Conservation (phyloP, 1,140 invertebrate genomes). For the Leptopilina clavipes region DNA sequence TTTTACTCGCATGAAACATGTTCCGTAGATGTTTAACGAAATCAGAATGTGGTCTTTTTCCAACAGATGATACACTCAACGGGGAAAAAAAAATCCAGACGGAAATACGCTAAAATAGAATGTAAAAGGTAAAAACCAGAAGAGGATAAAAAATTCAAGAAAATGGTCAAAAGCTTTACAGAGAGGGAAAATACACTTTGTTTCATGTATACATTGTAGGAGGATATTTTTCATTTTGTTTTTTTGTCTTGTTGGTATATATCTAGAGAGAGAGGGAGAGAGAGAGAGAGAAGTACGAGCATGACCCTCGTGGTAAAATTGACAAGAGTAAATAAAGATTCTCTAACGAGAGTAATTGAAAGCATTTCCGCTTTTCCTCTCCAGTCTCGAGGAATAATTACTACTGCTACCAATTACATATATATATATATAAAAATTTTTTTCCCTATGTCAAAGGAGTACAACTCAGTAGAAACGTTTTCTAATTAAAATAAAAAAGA, state of each 20-base stretch:
- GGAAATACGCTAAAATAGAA: neutral
- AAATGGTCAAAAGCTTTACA: neutral
- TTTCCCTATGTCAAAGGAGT: neutral
- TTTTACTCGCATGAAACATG: slow-evolving; percentile 4
- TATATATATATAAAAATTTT: too few species aligned
- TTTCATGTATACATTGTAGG: neutral
- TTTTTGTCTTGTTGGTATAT: neutral
- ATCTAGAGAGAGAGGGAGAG: too few species aligned
- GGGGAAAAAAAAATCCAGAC: neutral
- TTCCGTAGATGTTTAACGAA: neutral
- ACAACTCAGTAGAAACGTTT: neutral
- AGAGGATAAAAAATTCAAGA: neutral
- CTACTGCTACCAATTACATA: slow-evolving; percentile 9
- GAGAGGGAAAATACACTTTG: neutral
- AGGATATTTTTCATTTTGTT: neutral
- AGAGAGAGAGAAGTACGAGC: neutral
- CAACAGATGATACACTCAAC: neutral
- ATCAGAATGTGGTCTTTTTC: neutral
- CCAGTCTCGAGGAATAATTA: neutral
- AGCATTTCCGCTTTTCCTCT: neutral
- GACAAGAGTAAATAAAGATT: neutral
- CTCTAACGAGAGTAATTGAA: slow-evolving; percentile 10
- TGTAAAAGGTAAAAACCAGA: neutral
- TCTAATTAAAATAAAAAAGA: neutral
- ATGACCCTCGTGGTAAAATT: neutral